Conservation (phyloP, 2,797 vertebrate genomes). For the Clamator glandarius region DNA sequence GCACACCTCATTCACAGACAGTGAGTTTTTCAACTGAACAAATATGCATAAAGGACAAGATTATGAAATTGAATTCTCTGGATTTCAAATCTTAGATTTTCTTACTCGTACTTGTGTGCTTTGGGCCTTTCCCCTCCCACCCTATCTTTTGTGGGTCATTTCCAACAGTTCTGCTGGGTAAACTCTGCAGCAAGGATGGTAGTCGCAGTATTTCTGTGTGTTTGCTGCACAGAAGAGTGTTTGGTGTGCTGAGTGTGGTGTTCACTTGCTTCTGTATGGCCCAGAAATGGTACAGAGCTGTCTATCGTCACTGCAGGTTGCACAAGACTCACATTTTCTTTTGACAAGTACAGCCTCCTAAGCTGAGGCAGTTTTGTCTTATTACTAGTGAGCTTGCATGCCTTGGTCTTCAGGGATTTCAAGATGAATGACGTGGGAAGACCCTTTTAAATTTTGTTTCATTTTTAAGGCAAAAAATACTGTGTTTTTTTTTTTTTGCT, state of each 20-base stretch:
- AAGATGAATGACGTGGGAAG: neutral
- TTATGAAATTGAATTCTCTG: neutral
- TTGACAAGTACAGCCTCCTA: neutral
- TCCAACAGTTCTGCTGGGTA: neutral
- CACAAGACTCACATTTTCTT: neutral
- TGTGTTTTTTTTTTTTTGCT: neutral
- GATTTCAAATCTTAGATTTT: neutral
- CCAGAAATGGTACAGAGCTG: neutral
- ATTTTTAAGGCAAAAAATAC: neutral
- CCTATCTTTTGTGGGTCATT: neutral
- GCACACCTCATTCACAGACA: neutral
- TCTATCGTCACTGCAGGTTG: accelerated
- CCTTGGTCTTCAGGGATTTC: neutral
- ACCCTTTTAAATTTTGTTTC: neutral
- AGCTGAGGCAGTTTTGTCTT: neutral
- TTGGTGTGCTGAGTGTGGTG: accelerated
- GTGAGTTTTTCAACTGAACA: neutral
- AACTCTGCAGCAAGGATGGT: neutral
- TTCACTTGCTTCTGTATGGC: neutral
- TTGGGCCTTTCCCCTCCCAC: neutral
- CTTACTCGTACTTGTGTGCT: accelerated
- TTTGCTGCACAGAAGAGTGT: neutral
- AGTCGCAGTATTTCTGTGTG: neutral
- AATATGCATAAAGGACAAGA: neutral
- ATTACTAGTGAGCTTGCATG: neutral